Evolutionary conservation across 2,113 vertebrate genomes (phyloP).

Genomic region (Lophius piscatorius): DNA sequence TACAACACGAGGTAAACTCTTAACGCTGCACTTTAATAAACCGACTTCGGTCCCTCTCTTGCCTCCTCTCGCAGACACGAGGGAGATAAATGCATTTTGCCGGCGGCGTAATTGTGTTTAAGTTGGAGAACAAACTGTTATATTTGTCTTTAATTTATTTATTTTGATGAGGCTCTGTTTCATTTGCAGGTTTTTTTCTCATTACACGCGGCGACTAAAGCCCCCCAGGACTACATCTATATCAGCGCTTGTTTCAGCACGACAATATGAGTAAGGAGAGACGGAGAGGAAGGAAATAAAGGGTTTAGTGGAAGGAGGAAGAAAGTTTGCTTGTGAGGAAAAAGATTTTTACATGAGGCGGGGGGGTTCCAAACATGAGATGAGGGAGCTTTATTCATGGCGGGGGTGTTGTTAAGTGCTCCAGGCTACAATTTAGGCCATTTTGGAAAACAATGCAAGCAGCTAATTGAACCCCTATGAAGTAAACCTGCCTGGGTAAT

Average conservation of each 20-base stretch:
- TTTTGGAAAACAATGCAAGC: constrained; percentile 44
- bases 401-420: background rate
- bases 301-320: no score
- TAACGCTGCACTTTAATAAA: background rate
- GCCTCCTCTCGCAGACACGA: constrained; percentile 4
- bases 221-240: constrained; percentile 21
- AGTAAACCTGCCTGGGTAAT: background rate
- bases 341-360: background rate
- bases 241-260: constrained; percentile 9
- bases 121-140: constrained; percentile 26
- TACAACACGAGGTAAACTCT: no score
- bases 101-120: constrained; percentile 29
- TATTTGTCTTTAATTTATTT: constrained; percentile 44
- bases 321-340: background rate
- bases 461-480: constrained; percentile 52
- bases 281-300: background rate
- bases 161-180: constrained; percentile 37
- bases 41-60: no score
- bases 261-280: background rate
- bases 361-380: constrained; percentile 9
- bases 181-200: constrained; percentile 46
- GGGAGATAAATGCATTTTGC: constrained; percentile 21
- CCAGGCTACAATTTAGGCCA: constrained; percentile 29
- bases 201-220: constrained; percentile 31
- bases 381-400: no score